A percentile compares a stretch with the other conserved stretches of the same genome.
These are phyloP conservation scores for Manis pentadactyla DNA, from an alignment of 2,797 vertebrate genomes.

Conservation along the genomic window DNA sequence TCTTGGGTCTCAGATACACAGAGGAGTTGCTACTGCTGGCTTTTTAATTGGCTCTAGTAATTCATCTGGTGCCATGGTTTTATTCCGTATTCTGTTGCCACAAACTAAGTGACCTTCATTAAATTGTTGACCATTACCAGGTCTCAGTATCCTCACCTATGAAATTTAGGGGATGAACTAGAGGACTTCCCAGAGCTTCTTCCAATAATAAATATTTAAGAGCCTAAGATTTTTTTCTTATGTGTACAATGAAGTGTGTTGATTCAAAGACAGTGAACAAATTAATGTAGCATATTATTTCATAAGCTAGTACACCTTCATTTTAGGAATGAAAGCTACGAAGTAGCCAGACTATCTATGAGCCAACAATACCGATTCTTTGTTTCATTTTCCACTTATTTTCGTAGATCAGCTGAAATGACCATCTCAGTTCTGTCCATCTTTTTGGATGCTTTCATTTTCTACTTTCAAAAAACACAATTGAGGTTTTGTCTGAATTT, in stretches of 20 bases:
- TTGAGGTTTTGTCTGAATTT: neutral
- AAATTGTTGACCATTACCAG: neutral
- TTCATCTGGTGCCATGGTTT: neutral
- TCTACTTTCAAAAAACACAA: constrained; percentile 2
- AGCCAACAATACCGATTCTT: neutral
- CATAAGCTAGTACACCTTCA: neutral
- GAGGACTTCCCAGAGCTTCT: neutral
- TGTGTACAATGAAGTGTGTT: neutral
- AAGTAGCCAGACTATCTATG: neutral
- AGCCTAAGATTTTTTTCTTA: neutral
- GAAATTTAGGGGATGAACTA: neutral
- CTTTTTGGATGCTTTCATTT: neutral
- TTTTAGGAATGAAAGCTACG: neutral
- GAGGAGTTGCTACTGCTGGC: neutral
- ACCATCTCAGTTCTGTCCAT: neutral
- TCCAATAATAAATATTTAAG: neutral
- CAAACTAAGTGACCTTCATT: neutral
- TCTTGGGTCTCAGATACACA: neutral
- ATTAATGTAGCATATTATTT: neutral
- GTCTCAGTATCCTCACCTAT: neutral
- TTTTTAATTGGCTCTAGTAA: neutral
- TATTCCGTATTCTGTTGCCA: neutral
- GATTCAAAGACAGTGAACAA: neutral
- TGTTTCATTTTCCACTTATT: constrained; percentile 24
- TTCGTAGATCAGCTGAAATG: constrained; percentile 5